Evolutionary conservation across 2,888 invertebrate species (phyloP).

Genomic region (Coenonympha arcania): DNA sequence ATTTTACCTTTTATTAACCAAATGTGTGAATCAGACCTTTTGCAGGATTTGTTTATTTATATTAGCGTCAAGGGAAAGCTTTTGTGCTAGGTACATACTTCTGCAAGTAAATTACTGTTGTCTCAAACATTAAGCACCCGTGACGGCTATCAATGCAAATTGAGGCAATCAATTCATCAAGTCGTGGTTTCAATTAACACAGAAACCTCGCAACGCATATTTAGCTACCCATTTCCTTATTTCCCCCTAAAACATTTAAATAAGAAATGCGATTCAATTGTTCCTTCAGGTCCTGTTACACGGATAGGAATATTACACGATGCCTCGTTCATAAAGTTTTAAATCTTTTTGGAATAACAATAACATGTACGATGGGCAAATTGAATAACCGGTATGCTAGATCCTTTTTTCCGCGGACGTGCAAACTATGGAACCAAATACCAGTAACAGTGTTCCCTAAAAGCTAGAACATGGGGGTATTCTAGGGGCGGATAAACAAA

Average conservation of each 20-base stretch:
- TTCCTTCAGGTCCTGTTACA: too few relatives aligned
- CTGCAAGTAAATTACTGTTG: constrained; percentile 8
- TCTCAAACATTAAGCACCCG: constrained; percentile 25
- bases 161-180: constrained; percentile 38
- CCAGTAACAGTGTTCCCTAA: too few relatives aligned
- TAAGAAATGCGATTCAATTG: constrained; percentile 12
- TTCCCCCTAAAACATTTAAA: constrained; percentile 20
- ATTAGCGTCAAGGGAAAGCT: neutral
- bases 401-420: too few relatives aligned
- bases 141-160: constrained; percentile 36
- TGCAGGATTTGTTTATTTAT: neutral
- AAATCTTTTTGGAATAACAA: too few relatives aligned
- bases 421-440: too few relatives aligned
- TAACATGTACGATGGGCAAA: too few relatives aligned
- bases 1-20: neutral
- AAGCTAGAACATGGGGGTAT: too few relatives aligned
- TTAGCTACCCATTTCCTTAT: constrained; percentile 32
- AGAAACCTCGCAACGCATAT: constrained; percentile 38
- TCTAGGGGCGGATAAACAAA: too few relatives aligned
- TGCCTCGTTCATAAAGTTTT: too few relatives aligned
- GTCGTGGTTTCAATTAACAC: constrained; percentile 43
- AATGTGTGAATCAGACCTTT: neutral
- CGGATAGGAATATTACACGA: too few relatives aligned
- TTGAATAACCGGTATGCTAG: too few relatives aligned
- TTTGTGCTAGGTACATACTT: neutral